phyloP scores from a whole-genome alignment of 2,113 vertebrate species.

The Herpetotheres cachinnans region DNA sequence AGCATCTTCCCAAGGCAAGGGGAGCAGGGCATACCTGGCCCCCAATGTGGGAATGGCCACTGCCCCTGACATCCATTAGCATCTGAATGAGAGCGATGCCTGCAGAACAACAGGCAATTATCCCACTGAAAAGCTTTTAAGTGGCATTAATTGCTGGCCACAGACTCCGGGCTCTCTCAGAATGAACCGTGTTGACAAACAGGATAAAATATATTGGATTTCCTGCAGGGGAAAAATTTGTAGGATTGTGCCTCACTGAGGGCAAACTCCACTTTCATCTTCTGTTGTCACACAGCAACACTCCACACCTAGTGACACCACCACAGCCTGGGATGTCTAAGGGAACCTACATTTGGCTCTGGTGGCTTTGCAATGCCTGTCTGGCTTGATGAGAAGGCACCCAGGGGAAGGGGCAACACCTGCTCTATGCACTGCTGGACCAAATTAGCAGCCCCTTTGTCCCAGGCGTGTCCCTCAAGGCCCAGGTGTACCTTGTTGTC shows the following conservation, averaged over 20 bases:
- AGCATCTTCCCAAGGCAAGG: background rate
- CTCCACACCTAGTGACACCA: background rate
- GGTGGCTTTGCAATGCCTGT: background rate
- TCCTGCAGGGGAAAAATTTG: background rate
- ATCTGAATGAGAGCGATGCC: constrained; percentile 58
- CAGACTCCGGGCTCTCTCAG: background rate
- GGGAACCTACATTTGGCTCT: background rate
- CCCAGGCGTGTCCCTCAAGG: background rate
- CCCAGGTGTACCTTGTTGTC: background rate
- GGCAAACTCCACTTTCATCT: background rate
- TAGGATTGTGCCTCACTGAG: background rate
- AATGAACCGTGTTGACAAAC: constrained; percentile 51
- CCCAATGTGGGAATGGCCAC: constrained; percentile 46
- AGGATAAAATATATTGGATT: constrained; percentile 19
- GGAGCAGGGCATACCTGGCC: constrained; percentile 51
- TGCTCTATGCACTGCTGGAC: background rate
- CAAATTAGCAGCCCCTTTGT: background rate
- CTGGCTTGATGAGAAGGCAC: background rate
- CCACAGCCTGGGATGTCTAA: background rate
- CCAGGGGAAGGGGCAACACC: background rate
- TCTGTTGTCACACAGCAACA: accelerated
- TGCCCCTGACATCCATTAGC: constrained; percentile 46
- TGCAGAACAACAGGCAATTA: constrained; percentile 65
- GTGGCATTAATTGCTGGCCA: constrained; percentile 65
- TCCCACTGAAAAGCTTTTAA: constrained; percentile 63